Evolutionary conservation across 1,140 invertebrate species (phyloP), one percentile per base, ranked within the genome.

Genomic region (Drosophila mojavensis): DNA sequence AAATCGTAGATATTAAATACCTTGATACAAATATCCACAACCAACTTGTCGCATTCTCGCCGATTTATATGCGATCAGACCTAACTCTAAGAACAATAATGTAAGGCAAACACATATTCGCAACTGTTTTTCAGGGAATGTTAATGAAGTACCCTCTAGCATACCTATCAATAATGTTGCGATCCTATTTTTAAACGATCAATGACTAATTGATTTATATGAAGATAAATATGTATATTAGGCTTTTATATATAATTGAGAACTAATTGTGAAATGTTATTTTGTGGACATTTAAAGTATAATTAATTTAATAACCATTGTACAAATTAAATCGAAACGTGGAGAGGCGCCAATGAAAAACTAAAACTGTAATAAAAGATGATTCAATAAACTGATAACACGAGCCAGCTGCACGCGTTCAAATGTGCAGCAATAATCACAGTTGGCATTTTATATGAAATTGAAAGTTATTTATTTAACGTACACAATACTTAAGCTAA

Each of bases 401-500:
- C 13, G 9, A 17, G 11, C 5, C 5, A 17, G 4, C n/a, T 15
- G n/a, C 41, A n/a, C 4, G 13, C 5, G 41, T 43, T 43, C 1
- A 20, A 24, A 50, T 10, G 17, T 50, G 17, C 13, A 45, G 28
- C 4, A 45, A 15, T 15, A 20, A 9, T 20, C 7, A 15, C 51
- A 17, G 15, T 17, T 33, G 3, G 5, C 28, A 33, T 3, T 13
- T 50, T 50, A 30, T 59, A 28, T 59, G n/a, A 59, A 15, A 36
- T 48, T 39, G n/a, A 28, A 15, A 53, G 59, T 28, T 47, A 50
- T 71, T 65, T 72, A 60, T 73, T 72, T 59, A 47, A 54, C 60
- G 33, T 67, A 67, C 33, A 24, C 30, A 55, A 67, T 67, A 47
- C 64, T 68, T 73, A 73, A 5, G 7, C 56, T 73, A 61, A 39